phyloP scores from a whole-genome alignment of 2,888 invertebrate genomes.

The Palloptera scutellata region DNA sequence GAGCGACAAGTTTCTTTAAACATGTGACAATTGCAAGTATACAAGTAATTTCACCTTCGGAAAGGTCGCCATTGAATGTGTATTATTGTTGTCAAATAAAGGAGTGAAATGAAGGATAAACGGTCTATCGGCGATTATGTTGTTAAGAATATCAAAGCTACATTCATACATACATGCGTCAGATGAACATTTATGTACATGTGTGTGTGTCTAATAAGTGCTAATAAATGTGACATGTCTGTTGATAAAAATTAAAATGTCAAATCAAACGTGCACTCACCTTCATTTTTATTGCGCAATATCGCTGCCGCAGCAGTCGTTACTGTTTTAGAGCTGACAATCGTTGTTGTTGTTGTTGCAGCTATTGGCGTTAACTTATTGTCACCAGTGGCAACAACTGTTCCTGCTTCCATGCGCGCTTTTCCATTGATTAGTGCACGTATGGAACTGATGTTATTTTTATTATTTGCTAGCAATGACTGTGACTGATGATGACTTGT shows the following conservation, averaged over 20 bases:
- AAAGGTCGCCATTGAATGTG: no score
- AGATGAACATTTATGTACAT: not conserved
- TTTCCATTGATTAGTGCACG: not conserved
- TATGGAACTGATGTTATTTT: not conserved
- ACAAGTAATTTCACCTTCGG: no score
- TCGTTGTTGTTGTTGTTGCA: constrained; percentile 17
- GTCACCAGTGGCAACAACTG: constrained; percentile 8
- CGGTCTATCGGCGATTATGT: no score
- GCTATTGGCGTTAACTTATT: constrained; percentile 17
- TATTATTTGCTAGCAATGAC: constrained; percentile 3
- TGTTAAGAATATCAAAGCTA: no score
- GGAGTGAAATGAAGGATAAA: no score
- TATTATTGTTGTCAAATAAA: no score
- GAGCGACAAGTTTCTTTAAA: no score
- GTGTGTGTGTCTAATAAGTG: constrained; percentile 5
- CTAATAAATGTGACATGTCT: no score
- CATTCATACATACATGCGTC: not conserved
- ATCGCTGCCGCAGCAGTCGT: constrained; percentile 35
- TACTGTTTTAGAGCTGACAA: constrained; percentile 34
- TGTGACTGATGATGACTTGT: constrained; percentile 23
- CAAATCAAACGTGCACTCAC: constrained; percentile 33
- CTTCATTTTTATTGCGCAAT: constrained; percentile 53
- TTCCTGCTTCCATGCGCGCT: not conserved
- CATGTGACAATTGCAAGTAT: no score
- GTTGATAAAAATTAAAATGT: no score